Evolutionary conservation across 2,113 vertebrate species (phyloP).

Genomic region (Octodon degus): DNA sequence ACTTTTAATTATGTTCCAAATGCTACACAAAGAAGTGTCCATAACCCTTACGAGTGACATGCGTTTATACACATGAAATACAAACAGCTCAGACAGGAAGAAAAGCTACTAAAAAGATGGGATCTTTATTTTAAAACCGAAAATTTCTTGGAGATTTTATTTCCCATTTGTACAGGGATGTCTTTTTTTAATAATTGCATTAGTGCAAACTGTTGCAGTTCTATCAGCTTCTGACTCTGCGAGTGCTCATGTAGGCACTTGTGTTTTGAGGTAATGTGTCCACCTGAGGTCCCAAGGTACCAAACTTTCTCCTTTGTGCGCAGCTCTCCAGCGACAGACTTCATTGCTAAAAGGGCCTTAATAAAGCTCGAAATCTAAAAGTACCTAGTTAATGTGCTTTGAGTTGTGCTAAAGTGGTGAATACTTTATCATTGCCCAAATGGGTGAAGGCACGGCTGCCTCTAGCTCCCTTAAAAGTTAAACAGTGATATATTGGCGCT

Average conservation of each 20-base stretch:
- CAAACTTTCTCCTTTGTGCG: constrained; percentile 69
- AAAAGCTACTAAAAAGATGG: background rate
- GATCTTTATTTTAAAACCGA: background rate
- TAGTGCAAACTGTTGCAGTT: background rate
- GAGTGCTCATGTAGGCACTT: background rate
- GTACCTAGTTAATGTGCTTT: constrained; percentile 66
- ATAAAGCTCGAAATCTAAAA: constrained; percentile 48
- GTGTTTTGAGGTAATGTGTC: constrained; percentile 8
- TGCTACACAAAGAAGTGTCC: background rate
- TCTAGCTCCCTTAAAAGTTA: constrained; percentile 67
- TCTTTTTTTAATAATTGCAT: background rate
- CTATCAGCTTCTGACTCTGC: background rate
- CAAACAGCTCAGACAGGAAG: background rate
- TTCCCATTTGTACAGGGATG: background rate
- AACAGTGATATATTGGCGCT: constrained; percentile 77
- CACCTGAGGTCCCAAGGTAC: constrained; percentile 46
- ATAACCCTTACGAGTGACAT: background rate
- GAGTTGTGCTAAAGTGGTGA: constrained; percentile 48
- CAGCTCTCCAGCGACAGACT: constrained; percentile 54
- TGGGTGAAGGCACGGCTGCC: constrained; percentile 58
- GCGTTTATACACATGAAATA: background rate
- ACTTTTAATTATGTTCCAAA: background rate
- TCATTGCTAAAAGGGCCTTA: constrained; percentile 62
- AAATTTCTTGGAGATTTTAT: background rate
- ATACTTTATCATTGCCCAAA: constrained; percentile 57